Conservation (phyloP, 1,140 invertebrate genomes). For the Teleopsis dalmanni region DNA sequence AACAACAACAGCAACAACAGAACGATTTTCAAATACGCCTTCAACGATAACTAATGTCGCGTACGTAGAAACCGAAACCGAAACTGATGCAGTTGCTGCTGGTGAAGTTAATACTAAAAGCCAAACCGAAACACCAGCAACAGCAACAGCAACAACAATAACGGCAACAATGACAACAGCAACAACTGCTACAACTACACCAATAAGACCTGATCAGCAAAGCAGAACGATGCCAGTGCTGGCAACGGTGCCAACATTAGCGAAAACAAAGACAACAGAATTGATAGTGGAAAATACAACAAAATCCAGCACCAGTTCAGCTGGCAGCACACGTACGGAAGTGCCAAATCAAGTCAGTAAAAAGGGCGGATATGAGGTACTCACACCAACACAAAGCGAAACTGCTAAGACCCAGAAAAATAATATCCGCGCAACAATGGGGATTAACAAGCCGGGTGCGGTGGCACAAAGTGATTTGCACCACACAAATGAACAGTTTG, state of each 20-base stretch:
- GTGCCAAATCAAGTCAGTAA: neutral
- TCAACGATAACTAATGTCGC: no score
- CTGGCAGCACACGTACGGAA: neutral
- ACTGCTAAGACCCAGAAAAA: no score
- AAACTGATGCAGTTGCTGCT: neutral
- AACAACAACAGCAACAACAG: slow-evolving; percentile 1
- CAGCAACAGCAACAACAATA: slow-evolving; percentile 9
- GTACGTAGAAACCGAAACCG: slow-evolving; percentile 3
- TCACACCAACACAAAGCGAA: no score
- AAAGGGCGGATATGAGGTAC: neutral
- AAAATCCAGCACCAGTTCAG: neutral
- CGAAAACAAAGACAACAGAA: no score
- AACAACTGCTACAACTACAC: slow-evolving; percentile 12
- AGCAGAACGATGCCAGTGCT: neutral
- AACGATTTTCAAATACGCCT: no score
- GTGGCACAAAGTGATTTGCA: no score
- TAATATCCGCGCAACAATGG: no score
- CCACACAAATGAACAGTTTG: no score
- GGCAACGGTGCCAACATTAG: slow-evolving; percentile 8
- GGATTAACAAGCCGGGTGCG: no score
- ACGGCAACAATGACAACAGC: slow-evolving; percentile 11
- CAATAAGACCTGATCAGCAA: slow-evolving; percentile 2
- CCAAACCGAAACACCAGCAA: slow-evolving; percentile 7
- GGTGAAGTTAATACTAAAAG: neutral
- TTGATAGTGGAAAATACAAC: neutral